These are phyloP conservation scores for Phalacrocorax brasilianus DNA, from an alignment of 2,113 vertebrate genomes.

Conservation along the genomic window DNA sequence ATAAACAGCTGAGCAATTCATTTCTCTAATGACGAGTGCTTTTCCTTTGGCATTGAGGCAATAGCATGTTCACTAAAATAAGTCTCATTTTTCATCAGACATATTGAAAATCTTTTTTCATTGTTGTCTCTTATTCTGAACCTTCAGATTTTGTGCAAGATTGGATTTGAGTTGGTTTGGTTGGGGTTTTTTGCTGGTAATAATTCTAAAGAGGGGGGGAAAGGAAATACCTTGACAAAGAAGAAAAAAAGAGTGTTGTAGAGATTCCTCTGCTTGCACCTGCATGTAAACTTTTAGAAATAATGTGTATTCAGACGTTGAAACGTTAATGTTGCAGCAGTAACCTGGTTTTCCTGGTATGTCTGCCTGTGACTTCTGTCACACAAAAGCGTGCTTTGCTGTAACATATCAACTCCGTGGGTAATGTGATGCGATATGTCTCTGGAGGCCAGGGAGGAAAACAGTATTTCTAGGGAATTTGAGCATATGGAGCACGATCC, in stretches of 20 bases:
- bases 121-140: constrained; percentile 65
- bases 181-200: background rate
- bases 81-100: constrained; percentile 72
- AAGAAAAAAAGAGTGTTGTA: background rate
- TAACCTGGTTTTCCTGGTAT: background rate
- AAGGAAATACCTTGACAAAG: background rate
- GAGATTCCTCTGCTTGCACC: background rate
- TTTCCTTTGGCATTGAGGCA: constrained; percentile 72
- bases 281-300: background rate
- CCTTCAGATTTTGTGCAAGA: constrained; percentile 38
- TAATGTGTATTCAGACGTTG: background rate
- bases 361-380: background rate
- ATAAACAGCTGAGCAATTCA: constrained; percentile 80
- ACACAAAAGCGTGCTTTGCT: fast-evolving
- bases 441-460: background rate
- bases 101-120: constrained; percentile 33
- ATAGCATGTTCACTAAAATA: constrained; percentile 72
- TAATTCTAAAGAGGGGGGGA: background rate
- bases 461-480: background rate
- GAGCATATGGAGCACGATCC: background rate
- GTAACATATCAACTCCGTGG: fast-evolving
- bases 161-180: background rate
- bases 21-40: constrained; percentile 77
- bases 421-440: fast-evolving
- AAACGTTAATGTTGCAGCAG: background rate